Evolutionary conservation across 2,113 vertebrate species (phyloP), one percentile per base, ranked within the genome.

Genomic region (Leptocoma aspasia): DNA sequence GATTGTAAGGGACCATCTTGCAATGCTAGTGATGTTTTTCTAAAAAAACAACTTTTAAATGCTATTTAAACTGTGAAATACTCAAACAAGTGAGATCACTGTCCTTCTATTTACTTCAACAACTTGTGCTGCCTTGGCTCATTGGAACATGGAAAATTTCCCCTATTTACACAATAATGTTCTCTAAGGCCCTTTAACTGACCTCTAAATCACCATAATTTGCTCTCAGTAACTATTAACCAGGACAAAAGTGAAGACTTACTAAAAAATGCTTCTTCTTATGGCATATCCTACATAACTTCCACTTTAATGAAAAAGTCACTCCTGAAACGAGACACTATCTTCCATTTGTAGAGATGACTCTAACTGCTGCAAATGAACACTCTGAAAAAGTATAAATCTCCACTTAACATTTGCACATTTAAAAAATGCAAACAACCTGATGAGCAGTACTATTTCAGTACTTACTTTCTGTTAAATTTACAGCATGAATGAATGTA

Each of bases 151-250:
- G 91, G 89, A 92, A 90, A 66, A 82, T 80, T 61, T 91, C 82
- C 82, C 33, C 2, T 61, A 70, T 42, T 72, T 60, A 83, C 49
- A 97, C 60, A 95, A 82, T 37, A 90, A 68, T 0, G 0, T 66
- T 44, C 56, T 93, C 86, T 52, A 93, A 92, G 82, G 66, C 19
- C 59, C 61, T 4, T 70, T 85, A 77, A 57, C 1, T 90, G 82
- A 93, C 86, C 78, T 95, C 89, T 87, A 90, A 91, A 86, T 59
- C 33, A 79, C 41, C 59, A 89, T 61, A 49, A 72, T 94, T 94
- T 85, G 26, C 50, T 89, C 73, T 94, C 81, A 82, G 30, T 57
- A 90, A 85, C 66, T 49, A 72, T 39, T 76, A 91, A 82, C 18
- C 19, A 77, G 49, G 78, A 96, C 31, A 88, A 80, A 93, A 88